A percentile compares a stretch with the other conserved stretches of the same genome.
Conservation (phyloP, 2,888 invertebrate species). For the Drosophila flavopinicola region DNA sequence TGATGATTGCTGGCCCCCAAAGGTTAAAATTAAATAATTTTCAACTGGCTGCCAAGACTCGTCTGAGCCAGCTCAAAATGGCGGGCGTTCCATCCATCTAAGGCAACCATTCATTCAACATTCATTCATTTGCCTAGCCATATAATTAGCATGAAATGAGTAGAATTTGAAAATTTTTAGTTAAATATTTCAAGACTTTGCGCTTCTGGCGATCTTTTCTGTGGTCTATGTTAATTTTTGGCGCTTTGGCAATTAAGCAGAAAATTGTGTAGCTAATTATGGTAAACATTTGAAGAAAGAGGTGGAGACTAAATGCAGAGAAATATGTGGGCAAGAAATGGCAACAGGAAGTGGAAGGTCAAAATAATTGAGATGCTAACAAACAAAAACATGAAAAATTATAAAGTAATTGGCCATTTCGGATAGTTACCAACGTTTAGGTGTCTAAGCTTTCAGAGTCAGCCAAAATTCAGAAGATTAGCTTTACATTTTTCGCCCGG, state of each 20-base stretch:
- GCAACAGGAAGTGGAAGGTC: conserved; percentile 63
- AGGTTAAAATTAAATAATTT: conserved; percentile 81
- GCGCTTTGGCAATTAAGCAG: conserved; percentile 77
- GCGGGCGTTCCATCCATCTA: conserved; percentile 67
- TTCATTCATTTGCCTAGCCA: conserved; percentile 66
- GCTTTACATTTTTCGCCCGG: not conserved
- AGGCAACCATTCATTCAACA: conserved; percentile 59
- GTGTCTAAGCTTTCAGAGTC: not conserved
- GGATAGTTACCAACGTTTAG: conserved; percentile 3
- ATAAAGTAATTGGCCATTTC: not conserved
- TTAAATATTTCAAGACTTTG: conserved; percentile 59
- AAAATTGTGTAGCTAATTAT: conserved; percentile 76
- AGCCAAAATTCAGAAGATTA: not conserved
- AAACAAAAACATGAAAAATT: conserved; percentile 1
- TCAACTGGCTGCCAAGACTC: conserved; percentile 48
- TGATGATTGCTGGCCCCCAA: conserved; percentile 81
- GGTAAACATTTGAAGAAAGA: conserved; percentile 64
- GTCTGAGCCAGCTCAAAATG: conserved; percentile 61
- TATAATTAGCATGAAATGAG: conserved; percentile 82
- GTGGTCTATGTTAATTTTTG: conserved; percentile 65
- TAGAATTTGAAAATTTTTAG: conserved; percentile 71
- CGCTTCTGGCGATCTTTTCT: conserved; percentile 62
- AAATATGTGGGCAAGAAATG: conserved; percentile 34
- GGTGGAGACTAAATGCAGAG: conserved; percentile 21
- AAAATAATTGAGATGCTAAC: conserved; percentile 2